Evolutionary conservation across 2,888 invertebrate genomes (phyloP).

Genomic region (Amphipoea oculea): DNA sequence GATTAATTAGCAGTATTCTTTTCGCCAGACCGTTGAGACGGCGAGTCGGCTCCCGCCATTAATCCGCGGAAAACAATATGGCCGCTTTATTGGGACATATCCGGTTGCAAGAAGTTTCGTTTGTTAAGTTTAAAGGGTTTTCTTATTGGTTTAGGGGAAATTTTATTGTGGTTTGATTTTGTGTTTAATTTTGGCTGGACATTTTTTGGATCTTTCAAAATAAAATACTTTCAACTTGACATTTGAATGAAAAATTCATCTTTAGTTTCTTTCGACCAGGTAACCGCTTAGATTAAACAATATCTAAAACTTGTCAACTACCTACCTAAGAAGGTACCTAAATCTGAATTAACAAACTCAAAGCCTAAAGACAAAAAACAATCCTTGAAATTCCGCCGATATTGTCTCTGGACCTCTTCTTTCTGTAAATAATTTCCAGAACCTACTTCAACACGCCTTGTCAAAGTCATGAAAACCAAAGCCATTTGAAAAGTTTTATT

Average conservation of each 20-base stretch:
- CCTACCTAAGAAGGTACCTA: background rate
- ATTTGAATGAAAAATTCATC: background rate
- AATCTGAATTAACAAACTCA: background rate
- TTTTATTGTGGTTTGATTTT: background rate
- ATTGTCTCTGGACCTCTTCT: background rate
- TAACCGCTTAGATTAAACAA: too few relatives aligned
- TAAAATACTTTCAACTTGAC: background rate
- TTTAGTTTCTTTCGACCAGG: background rate
- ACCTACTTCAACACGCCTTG: conserved; percentile 1
- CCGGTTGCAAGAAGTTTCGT: conserved; percentile 77
- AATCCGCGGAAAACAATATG: conserved; percentile 86
- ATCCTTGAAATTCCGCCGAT: background rate
- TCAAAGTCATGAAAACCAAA: conserved; percentile 21
- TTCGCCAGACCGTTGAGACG: conserved; percentile 81
- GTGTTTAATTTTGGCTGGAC: background rate
- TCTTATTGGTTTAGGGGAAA: conserved; percentile 31
- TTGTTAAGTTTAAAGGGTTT: conserved; percentile 51
- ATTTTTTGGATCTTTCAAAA: background rate
- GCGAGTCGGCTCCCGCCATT: conserved; percentile 75
- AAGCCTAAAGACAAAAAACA: background rate
- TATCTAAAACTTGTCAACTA: background rate
- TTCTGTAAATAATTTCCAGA: background rate
- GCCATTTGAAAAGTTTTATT: conserved; percentile 78
- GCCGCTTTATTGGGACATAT: conserved; percentile 83
- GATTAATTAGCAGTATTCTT: conserved; percentile 90